Percentiles rank a stretch among this genome's conserved stretches.
These are phyloP conservation scores for Hetaerina americana DNA, from an alignment of 1,140 invertebrate genomes.

Conservation along the genomic window DNA sequence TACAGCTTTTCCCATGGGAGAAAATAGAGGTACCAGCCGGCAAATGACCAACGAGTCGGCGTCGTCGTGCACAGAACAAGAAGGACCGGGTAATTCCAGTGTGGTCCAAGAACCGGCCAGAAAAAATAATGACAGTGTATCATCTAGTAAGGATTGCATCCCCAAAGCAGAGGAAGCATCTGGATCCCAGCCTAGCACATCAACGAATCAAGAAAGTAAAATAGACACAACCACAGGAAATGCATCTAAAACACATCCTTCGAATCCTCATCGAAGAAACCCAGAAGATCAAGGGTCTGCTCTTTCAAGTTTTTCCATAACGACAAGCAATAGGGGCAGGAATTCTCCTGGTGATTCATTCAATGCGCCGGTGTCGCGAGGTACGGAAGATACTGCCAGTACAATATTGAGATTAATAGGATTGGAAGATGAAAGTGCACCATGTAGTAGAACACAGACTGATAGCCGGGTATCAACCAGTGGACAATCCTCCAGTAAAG, in stretches of 20 bases:
- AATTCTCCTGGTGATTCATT: background rate
- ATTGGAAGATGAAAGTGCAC: background rate
- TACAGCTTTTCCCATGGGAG: background rate
- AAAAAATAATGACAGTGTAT: background rate
- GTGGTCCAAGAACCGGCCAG: background rate
- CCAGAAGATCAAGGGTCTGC: background rate
- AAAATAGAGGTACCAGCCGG: background rate
- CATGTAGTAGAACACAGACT: background rate
- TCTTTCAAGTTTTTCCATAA: background rate
- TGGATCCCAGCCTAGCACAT: background rate
- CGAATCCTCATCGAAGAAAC: background rate
- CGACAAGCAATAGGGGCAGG: background rate
- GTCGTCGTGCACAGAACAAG: background rate
- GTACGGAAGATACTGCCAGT: background rate
- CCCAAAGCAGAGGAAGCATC: background rate
- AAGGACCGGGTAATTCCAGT: background rate
- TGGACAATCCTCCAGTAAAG: background rate
- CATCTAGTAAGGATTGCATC: background rate
- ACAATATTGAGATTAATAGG: background rate
- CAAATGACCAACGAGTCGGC: background rate
- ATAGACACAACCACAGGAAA: background rate
- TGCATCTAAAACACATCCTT: background rate
- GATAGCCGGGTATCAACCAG: background rate
- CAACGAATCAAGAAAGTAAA: background rate
- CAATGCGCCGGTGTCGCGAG: background rate